These are phyloP conservation scores for Lissocephala sabroskyi DNA, from an alignment of 2,888 invertebrate species.

Conservation along the genomic window DNA sequence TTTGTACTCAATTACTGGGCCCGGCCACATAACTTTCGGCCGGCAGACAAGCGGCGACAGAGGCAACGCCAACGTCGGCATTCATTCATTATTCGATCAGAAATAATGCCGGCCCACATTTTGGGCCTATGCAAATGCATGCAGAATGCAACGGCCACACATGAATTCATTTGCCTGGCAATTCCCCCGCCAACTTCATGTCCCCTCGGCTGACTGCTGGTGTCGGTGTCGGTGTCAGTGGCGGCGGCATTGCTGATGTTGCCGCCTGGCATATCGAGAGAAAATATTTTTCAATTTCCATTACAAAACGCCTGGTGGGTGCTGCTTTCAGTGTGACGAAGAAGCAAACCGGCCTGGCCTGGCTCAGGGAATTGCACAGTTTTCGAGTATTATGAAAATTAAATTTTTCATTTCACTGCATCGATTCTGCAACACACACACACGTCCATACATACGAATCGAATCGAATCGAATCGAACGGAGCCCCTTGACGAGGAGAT, in stretches of 20 bases:
- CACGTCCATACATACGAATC: neutral
- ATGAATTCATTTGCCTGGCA: conserved; percentile 32
- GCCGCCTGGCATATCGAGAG: conserved; percentile 30
- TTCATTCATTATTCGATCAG: conserved; percentile 49
- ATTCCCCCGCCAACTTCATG: conserved; percentile 9
- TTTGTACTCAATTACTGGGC: conserved; percentile 54
- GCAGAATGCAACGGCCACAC: conserved; percentile 24
- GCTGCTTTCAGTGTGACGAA: neutral
- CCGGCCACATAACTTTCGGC: conserved; percentile 19
- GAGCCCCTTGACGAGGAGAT: neutral
- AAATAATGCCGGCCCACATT: conserved; percentile 36
- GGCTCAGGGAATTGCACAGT: conserved; percentile 31
- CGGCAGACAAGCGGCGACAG: neutral
- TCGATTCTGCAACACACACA: conserved; percentile 13
- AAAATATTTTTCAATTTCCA: conserved; percentile 60
- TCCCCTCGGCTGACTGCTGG: neutral
- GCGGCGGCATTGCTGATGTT: neutral
- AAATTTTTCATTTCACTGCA: conserved; percentile 62
- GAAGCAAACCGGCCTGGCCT: neutral
- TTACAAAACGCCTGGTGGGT: conserved; percentile 40
- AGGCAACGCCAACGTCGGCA: conserved; percentile 12
- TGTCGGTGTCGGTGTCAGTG: neutral
- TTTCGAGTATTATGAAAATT: conserved; percentile 60
- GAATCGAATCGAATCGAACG: neutral
- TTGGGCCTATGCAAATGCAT: conserved; percentile 27